Evolutionary conservation across 2,888 invertebrate genomes (phyloP), one percentile per base, ranked within the genome.

Genomic region (Nymphalis urticae): DNA sequence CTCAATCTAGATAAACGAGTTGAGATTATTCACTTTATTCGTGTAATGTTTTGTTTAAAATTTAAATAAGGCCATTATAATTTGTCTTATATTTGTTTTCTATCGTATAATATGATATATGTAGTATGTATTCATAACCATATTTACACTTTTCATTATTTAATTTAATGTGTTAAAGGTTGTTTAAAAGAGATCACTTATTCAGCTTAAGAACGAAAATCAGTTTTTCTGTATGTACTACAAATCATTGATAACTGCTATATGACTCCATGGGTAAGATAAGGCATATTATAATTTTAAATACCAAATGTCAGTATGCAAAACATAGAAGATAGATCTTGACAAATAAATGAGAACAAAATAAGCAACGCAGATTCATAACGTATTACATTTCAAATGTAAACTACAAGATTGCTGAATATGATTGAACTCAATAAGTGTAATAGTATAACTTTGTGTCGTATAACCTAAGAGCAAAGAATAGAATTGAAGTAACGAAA

Each of bases 361-460:
- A 72, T 70, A 63, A 66, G 68, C 62, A 66, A 72, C 64, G 63
- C 65, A 66, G 70, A 72, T 72, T 70, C 70, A 72, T 70, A 70
- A 58, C 65, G 66, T 66, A 58, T 68, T 72, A 60, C 64, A 58
- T 69, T 69, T 62, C 65, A 70, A 65, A 64, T 47, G 17, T 59
- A 48, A 42, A 42, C 24, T 58, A 58, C 61, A 16, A 60, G 64
- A 48, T 64, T 62, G 66, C 69, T 70, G 70, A 68, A 72, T 72
- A 66, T 63, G 70, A 72, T 72, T 72, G 68, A 62, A 70, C 72
- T 72, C 71, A 71, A 70, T 66, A 72, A 65, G 68, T 60, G 64
- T 62, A 58, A 65, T 54, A 62, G 58, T 69, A 66, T 66, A 61
- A 62, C 36, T 48, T n/a, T 54, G 36, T 19, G 66, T 61, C 42